A percentile compares a stretch with the other conserved stretches of the same genome.
Evolutionary conservation across 2,113 vertebrate genomes (phyloP).

Genomic region (Cyprinodon variegatus): DNA sequence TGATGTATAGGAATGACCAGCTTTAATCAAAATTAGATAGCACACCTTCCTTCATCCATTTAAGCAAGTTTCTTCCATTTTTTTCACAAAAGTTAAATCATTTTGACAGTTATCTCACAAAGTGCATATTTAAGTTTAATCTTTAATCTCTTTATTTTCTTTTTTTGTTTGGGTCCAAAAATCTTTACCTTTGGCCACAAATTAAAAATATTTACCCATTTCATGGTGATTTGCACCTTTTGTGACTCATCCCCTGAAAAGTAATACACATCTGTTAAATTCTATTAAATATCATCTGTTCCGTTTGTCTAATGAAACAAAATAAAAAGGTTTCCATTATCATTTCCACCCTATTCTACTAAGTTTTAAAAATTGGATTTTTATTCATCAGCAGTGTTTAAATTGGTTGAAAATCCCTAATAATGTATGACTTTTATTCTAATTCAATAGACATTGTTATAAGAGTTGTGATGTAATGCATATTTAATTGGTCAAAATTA

Average conservation of each 20-base stretch:
- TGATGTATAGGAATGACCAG: background rate
- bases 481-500: conserved; percentile 30
- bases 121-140: background rate
- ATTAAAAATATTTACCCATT: too few relatives aligned
- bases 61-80: background rate
- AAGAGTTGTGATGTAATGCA: conserved; percentile 11
- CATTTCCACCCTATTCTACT: conserved; percentile 1
- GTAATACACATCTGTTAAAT: too few relatives aligned
- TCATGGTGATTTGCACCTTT: background rate
- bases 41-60: background rate
- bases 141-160: background rate
- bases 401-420: conserved; percentile 9
- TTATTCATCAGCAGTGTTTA: conserved; percentile 1
- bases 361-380: conserved; percentile 2
- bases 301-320: too few relatives aligned
- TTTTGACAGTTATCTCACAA: background rate
- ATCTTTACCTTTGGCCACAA: background rate
- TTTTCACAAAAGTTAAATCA: background rate
- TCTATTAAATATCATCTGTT: background rate
- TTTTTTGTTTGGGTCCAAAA: background rate
- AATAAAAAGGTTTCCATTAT: background rate
- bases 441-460: conserved; percentile 3
- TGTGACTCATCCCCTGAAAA: background rate
- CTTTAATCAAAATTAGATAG: conserved; percentile 1
- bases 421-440: conserved; percentile 12